Conservation (phyloP, 1,140 invertebrate genomes). For the Dinothrombium tinctorium region DNA sequence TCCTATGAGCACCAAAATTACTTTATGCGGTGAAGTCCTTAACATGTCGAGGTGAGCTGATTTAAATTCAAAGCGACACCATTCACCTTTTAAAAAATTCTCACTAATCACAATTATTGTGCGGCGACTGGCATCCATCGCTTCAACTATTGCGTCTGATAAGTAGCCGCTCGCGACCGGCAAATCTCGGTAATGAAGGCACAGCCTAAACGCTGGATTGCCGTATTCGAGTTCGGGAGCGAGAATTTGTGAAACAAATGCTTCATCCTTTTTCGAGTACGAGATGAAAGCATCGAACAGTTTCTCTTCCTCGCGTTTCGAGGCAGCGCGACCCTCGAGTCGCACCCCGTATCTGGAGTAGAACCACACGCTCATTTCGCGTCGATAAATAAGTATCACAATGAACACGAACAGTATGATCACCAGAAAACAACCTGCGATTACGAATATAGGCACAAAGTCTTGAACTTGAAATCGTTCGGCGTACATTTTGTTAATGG, state of each 20-base stretch:
- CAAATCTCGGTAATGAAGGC: conserved; percentile 23
- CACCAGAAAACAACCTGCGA: conserved; percentile 26
- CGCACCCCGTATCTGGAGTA: conserved; percentile 30
- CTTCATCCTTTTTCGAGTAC: conserved; percentile 69
- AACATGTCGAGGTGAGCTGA: conserved; percentile 69
- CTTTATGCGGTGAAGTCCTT: conserved; percentile 2
- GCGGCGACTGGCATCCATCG: conserved; percentile 61
- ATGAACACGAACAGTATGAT: conserved; percentile 36
- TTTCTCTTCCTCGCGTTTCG: conserved; percentile 37
- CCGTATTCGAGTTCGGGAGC: conserved; percentile 58
- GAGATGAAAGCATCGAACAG: conserved; percentile 76
- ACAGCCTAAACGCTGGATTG: conserved; percentile 29
- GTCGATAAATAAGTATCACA: conserved; percentile 34
- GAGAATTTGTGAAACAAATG: conserved; percentile 58
- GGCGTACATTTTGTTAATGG: background rate
- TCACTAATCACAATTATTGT: conserved; percentile 72
- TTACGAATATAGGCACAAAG: background rate
- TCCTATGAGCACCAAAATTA: conserved; percentile 11
- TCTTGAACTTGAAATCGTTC: conserved; percentile 4
- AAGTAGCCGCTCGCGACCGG: conserved; percentile 15
- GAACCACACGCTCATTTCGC: conserved; percentile 21
- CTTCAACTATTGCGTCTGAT: conserved; percentile 43
- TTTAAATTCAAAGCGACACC: conserved; percentile 79
- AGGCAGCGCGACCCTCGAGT: conserved; percentile 28
- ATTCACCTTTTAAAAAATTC: conserved; percentile 78